Evolutionary conservation across 2,888 invertebrate genomes (phyloP), one percentile per base, ranked within the genome.

Genomic region (Nezara viridula): DNA sequence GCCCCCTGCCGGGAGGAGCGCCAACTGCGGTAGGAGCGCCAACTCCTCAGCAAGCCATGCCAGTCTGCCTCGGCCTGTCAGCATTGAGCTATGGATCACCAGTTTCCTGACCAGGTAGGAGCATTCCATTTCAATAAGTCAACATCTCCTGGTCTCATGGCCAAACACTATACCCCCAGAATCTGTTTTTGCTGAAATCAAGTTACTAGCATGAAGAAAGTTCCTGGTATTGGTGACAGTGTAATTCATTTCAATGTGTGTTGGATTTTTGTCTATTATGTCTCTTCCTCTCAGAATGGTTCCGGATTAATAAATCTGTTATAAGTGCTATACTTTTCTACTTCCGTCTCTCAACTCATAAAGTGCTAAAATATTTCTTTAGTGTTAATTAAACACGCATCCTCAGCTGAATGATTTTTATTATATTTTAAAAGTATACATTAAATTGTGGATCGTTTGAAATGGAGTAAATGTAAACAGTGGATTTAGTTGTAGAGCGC

Each of bases 101-200:
- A 81, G 44, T 37, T 81, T 9, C 44, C 81, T 24, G 81, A 81
- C 44, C 81, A 81, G 81, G 81, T 81, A 81, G 81, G 81, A 81
- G 24, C 24, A 24, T n/a, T n/a, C 3, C 4, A 44, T n/a, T 44
- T 19, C 44, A 44, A 14, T 10, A 44, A n/a, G 10, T 81, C 40
- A 40, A 40, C 40, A 81, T 32, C n/a, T 44, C n/a, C 10, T 40
- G 24, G 3, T 3, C 40, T 40, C 40, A 3, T 60, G 3, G 14
- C n/a, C 60, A 27, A n/a, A 27, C 7, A 32, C 7, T 7, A 5
- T 44, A 44, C 44, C 10, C 10, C 44, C 44, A 44, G 44, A 7
- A 7, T 44, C 5, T 44, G 44, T 44, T 44, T 44, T 44, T 44
- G 32, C 14, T 14, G 2, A 19, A 19, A 60, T 60, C n/a, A n/a